Evolutionary conservation across 2,888 invertebrate genomes (phyloP), one percentile per base, ranked within the genome.

Genomic region (Nineta flava): DNA sequence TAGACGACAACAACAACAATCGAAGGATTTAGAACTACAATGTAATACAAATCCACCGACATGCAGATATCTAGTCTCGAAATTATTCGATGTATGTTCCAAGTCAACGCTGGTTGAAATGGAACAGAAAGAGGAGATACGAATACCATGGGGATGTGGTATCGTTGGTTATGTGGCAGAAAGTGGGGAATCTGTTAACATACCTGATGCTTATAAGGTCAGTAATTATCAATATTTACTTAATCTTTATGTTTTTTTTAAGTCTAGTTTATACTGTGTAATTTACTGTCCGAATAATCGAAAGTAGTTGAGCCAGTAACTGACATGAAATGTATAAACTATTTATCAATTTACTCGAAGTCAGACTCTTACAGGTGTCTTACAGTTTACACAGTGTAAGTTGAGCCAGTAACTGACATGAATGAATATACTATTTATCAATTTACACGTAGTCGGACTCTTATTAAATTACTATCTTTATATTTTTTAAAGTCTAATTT

Each of bases 141-240:
- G 84, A 61, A 88, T 95, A 64, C 88, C 93, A 17, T 93, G 94
- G 88, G 94, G 94, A 49, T 86, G 84, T 49, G 95, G 95, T 50
- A 94, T 95, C 61, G 93, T 93, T 35, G 95, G 94, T 12, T 87
- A 87, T 68, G 94, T 94, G 43, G 95, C 94, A 15, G 85, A 88
- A 63, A 88, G 87, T 62, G 93, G 93, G 49, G 87, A 87, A 62
- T 82, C 88, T 10, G 88, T 94, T 62, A 95, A 94, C 71, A 94
- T 95, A 67, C 90, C 91, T 51, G 92, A 95, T 67, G 94, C 93
- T 49, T 95, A 95, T 70, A 82, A 92, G 83, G 88, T 85, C 62
- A 63, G 62, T 52, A 54, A 48, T 47, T 26, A 49, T 26, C 45
- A 12, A 6, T 6, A 6, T 26, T 26, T 26, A n/a, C n/a, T n/a